These are phyloP conservation scores for Drosophila neonasuta DNA, from an alignment of 2,888 invertebrate genomes.

Conservation along the genomic window DNA sequence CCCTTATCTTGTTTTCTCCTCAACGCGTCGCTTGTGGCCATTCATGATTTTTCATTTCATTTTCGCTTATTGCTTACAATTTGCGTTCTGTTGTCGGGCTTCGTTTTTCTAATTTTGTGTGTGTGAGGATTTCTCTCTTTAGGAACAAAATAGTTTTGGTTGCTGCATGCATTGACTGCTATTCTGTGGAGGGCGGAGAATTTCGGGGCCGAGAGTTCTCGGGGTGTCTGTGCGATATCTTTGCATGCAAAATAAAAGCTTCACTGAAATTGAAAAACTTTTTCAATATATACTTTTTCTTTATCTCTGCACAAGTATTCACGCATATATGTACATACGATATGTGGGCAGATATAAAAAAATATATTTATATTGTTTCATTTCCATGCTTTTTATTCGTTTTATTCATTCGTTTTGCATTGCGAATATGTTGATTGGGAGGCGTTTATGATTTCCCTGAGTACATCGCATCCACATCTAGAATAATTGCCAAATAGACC, in stretches of 20 bases:
- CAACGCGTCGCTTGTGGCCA: constrained; percentile 42
- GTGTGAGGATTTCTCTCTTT: constrained; percentile 56
- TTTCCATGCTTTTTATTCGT: constrained; percentile 45
- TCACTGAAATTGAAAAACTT: constrained; percentile 74
- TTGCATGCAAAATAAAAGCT: constrained; percentile 74
- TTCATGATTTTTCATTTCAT: constrained; percentile 79
- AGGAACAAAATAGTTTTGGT: constrained; percentile 60
- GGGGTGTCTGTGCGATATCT: constrained; percentile 59
- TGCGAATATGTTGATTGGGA: constrained; percentile 5
- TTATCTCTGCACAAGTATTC: constrained; percentile 35
- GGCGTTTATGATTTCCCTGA: constrained; percentile 46
- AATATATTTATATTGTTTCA: constrained; percentile 67
- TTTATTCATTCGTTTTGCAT: constrained; percentile 6
- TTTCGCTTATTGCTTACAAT: constrained; percentile 75
- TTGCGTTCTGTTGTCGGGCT: constrained; percentile 62
- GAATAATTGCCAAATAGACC: constrained; percentile 17
- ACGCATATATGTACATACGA: constrained; percentile 2
- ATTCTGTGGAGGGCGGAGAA: not conserved
- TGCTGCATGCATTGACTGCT: constrained; percentile 43
- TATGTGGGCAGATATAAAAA: constrained; percentile 3
- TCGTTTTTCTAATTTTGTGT: constrained; percentile 71
- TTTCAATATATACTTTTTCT: constrained; percentile 69
- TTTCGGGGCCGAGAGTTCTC: constrained; percentile 6
- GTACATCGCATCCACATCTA: constrained; percentile 17
- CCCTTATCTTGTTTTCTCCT: not conserved